phyloP scores from a whole-genome alignment of 2,888 invertebrate species.

The Dexiosoma caninum region DNA sequence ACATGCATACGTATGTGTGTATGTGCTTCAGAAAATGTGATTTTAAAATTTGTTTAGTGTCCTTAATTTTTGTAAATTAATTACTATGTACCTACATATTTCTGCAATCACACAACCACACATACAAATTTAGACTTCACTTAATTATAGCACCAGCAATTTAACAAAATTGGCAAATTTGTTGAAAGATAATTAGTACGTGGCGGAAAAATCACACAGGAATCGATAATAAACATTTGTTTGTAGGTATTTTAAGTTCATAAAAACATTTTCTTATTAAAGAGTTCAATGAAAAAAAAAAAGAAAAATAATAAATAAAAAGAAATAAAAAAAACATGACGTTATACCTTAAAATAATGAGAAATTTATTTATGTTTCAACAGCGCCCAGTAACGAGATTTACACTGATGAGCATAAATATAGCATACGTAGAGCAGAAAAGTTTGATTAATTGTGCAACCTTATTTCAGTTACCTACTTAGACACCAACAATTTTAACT shows the following conservation, averaged over 20 bases:
- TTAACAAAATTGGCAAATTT: background rate
- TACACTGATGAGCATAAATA: background rate
- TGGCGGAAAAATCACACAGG: background rate
- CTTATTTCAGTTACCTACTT: too few relatives aligned
- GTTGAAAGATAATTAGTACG: background rate
- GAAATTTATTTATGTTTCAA: background rate
- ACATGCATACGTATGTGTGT: too few relatives aligned
- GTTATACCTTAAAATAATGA: background rate
- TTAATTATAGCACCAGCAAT: too few relatives aligned
- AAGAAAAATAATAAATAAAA: background rate
- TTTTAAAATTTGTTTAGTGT: too few relatives aligned
- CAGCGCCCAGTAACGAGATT: background rate
- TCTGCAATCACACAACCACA: too few relatives aligned
- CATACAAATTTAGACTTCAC: too few relatives aligned
- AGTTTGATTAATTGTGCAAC: too few relatives aligned
- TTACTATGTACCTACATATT: too few relatives aligned
- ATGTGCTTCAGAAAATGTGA: too few relatives aligned
- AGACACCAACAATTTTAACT: too few relatives aligned
- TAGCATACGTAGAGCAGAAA: too few relatives aligned
- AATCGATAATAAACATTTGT: background rate
- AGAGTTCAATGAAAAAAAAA: background rate
- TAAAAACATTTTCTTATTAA: background rate
- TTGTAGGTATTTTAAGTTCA: background rate
- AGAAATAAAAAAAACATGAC: background rate
- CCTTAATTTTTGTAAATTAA: too few relatives aligned